Evolutionary conservation across 1,140 invertebrate species (phyloP).

Genomic region (Aricia agestis): DNA sequence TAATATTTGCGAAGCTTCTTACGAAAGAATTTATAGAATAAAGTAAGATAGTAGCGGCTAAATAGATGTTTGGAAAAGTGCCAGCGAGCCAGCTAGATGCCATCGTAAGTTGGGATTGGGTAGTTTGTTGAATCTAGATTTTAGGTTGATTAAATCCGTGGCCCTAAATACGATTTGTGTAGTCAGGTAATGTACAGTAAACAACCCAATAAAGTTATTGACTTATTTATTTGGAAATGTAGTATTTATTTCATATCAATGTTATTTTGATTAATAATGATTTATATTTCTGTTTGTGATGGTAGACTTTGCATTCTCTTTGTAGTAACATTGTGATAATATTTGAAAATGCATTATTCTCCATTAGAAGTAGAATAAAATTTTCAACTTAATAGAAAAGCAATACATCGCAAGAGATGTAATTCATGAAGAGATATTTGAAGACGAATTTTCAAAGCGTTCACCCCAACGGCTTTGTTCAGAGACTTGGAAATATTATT

Average conservation of each 20-base stretch:
- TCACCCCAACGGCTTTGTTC: constrained; percentile 61
- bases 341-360: too few species aligned
- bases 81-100: constrained; percentile 35
- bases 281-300: too few species aligned
- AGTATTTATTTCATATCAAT: too few species aligned
- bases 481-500: constrained; percentile 65
- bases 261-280: too few species aligned
- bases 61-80: constrained; percentile 38
- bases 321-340: too few species aligned
- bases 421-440: constrained; percentile 25
- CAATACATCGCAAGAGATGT: not conserved
- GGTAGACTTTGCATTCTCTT: too few species aligned
- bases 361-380: not conserved
- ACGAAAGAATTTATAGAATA: constrained; percentile 29
- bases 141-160: constrained; percentile 7
- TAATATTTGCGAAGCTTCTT: not conserved
- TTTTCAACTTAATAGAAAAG: not conserved
- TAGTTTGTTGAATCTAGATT: constrained; percentile 13
- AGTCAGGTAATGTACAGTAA: not conserved
- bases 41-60: constrained; percentile 30
- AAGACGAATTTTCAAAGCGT: constrained; percentile 46
- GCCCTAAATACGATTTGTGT: not conserved
- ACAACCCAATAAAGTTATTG: not conserved
- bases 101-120: constrained; percentile 31
- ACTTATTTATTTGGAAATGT: not conserved